Percentiles rank a stretch among this genome's conserved stretches.
Evolutionary conservation across 2,113 vertebrate species (phyloP).

Genomic region (Lota lota): DNA sequence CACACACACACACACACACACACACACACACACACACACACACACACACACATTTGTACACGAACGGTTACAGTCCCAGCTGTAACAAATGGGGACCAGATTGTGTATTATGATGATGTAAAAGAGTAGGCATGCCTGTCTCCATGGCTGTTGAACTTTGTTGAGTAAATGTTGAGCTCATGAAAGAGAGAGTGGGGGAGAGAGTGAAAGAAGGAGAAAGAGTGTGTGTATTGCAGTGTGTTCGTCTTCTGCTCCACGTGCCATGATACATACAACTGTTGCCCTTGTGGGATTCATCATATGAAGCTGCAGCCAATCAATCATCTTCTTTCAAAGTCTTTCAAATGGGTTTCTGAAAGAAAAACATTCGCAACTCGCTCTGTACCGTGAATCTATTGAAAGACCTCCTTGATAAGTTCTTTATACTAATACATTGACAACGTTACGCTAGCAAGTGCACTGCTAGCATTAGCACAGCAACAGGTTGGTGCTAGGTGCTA

Average conservation of each 20-base stretch:
- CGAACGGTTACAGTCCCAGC: slow-evolving; percentile 34
- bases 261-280: slow-evolving; percentile 33
- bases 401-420: too few species aligned
- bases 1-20: slow-evolving; percentile 4
- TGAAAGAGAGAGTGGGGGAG: background rate
- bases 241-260: slow-evolving; percentile 31
- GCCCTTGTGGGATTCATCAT: slow-evolving; percentile 21
- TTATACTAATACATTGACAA: background rate
- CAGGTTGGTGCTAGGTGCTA: too few species aligned
- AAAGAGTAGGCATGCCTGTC: slow-evolving; percentile 67
- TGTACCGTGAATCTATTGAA: too few species aligned
- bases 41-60: background rate
- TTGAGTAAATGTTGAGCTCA: slow-evolving; percentile 60
- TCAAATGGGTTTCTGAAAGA: background rate
- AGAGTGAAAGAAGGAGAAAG: background rate
- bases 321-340: background rate
- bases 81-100: slow-evolving; percentile 69
- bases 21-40: background rate
- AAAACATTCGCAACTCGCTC: too few species aligned
- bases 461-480: too few species aligned
- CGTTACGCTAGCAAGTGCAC: too few species aligned
- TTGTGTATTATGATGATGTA: slow-evolving; percentile 66
- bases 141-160: slow-evolving; percentile 60
- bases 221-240: slow-evolving; percentile 4
- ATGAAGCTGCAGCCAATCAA: slow-evolving; percentile 29